Evolutionary conservation across 2,113 vertebrate genomes (phyloP), one percentile per base, ranked within the genome.

Genomic region (Ophiodon elongatus): DNA sequence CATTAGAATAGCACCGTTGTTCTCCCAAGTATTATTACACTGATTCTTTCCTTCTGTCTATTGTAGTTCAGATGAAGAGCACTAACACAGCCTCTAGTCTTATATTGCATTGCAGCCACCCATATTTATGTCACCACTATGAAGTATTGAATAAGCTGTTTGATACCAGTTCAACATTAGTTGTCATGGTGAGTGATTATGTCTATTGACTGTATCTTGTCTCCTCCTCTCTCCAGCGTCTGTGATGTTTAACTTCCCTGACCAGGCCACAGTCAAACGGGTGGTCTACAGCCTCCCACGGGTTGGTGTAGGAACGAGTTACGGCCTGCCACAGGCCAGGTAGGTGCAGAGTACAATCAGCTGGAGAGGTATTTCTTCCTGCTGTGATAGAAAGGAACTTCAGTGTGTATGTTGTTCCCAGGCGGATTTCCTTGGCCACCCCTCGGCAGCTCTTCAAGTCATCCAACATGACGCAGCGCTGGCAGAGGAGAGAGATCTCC

Each of bases 401-500:
- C 19, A 23, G 35, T 70, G 19, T 69, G 52, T 76, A 19, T 35
- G 43, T 68, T 73, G 15, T 41, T 67, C 23, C 52, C 90, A 99
- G 98, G 94, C 96, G 98, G 86, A 99, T 99, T 90, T 99, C 98
- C 45, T 88, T 99, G 95, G 98, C 98, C 62, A 99, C 98, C 23
- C 97, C 98, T 52, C 96, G 98, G 63, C 98, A 99, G 94, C 97
- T 99, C 83, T 99, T 99, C 94, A 99, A 99, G 93, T 99, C 98
- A n/a, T 99, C 98, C 89, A 99, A 99, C 93, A 99, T 99, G 98
- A 99, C 98, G 43, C 98, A 99, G 93, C 97, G 98, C 69, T 99
- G 98, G 98, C 98, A 99, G 94, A 96, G 98, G 93, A 95, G 98
- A 86, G 98, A 99, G 91, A 99, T 99, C 90, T 99, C 98, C 64